Conservation (phyloP, 2,113 vertebrate genomes). For the Tachuris rubrigastra region DNA sequence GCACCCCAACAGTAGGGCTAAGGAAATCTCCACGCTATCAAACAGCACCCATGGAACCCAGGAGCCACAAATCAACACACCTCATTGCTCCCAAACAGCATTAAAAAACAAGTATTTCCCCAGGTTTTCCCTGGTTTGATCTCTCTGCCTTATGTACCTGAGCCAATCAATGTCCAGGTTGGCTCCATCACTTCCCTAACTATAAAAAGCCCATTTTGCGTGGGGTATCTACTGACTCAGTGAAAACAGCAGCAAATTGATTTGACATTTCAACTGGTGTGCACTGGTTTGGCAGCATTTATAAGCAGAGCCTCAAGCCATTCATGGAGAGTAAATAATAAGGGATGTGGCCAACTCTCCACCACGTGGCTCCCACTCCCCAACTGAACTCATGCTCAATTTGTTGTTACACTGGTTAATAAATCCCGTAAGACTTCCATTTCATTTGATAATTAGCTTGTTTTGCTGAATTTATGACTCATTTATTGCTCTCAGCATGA, state of each 20-base stretch:
- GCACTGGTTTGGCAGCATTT: neutral
- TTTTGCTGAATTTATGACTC: neutral
- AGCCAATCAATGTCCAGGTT: rapidly evolving
- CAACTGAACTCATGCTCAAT: neutral
- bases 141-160: rapidly evolving
- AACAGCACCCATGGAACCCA: neutral
- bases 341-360: neutral
- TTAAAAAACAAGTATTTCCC: neutral
- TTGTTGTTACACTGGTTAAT: neutral
- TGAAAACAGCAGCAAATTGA: neutral
- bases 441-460: neutral
- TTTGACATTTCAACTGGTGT: slow-evolving; percentile 14
- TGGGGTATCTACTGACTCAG: neutral
- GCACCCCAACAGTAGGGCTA: neutral
- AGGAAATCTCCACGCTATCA: neutral
- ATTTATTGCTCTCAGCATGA: neutral
- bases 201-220: neutral
- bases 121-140: neutral
- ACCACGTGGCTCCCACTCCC: neutral
- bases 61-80: neutral
- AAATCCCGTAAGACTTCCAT: neutral
- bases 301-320: neutral
- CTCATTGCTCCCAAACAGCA: neutral
- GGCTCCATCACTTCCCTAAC: neutral
- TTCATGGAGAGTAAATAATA: neutral